Base-by-base conservation (phyloP, 37 sponge, comb jelly and placozoan genomes). In the Halisarca cf. caerulea region DNA sequence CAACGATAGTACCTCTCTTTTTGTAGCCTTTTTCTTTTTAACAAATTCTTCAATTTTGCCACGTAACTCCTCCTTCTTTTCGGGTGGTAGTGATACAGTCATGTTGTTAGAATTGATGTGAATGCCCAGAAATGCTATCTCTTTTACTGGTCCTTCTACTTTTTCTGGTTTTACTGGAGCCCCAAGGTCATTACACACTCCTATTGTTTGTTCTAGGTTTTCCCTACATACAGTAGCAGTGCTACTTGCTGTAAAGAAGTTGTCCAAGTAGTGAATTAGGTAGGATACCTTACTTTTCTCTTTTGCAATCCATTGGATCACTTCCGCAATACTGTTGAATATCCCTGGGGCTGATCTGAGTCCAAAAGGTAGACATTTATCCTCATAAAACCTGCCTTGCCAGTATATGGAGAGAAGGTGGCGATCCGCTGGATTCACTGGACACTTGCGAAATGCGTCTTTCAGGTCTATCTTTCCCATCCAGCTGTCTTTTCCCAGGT, bases 81-180 rank as follows among this genome's bases (percentile, higher is more conserved):
- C 64, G 25, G 6, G 64, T n/a, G 64, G 64, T 62, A 62, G 64
- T 23, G 38, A 40, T 2, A 62, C 64, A 21, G 51, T 44, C 78
- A 45, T 30, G 35, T 21, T 58, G 60, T 32, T 25, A 9, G 81
- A 35, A 28, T 80, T 61, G 27, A 80, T 24, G 21, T 54, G 42
- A 21, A 80, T 59, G 58, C 81, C 81, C 58, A 80, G n/a, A 37
- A 80, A 80, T 59, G 34, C 58, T 58, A 80, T 21, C 58, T 57
- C 21, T 33, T 44, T 80, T 21, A 23, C 23, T 18, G 81, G 81
- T 54, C 58, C 58, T 61, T 54, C 81, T n/a, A 80, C 81, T 33
- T 80, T 80, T 79, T 74, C 45, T 72, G 45, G 28, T 80, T 24
- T 24, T 35, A 62, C 25, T n/a, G 64, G 64, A 28, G 30, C 64